Conservation (phyloP, 2,113 vertebrate species). For the Albula goreensis region DNA sequence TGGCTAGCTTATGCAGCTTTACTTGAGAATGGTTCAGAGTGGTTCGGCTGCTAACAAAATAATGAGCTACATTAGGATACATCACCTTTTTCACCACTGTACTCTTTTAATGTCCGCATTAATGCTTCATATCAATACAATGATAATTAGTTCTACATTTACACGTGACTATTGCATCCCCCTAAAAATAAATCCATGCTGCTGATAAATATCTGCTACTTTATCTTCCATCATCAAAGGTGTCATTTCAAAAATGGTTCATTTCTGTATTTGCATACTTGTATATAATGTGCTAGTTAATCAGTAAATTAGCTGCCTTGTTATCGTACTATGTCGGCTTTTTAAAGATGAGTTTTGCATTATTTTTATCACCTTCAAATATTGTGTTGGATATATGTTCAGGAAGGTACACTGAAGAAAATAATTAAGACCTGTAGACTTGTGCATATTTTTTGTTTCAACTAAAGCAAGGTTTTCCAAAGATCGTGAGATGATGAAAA, state of each 20-base stretch:
- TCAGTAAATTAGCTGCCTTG: background rate
- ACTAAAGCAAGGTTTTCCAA: background rate
- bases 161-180: background rate
- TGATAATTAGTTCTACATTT: background rate
- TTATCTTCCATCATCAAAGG: background rate
- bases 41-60: too few relatives aligned
- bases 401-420: background rate
- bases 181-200: background rate
- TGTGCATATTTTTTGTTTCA: background rate
- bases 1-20: too few relatives aligned
- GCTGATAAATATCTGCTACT: background rate
- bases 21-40: too few relatives aligned
- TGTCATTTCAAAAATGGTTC: background rate
- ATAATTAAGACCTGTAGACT: conserved; percentile 15
- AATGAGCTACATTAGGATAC: background rate
- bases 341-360: background rate
- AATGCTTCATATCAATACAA: background rate
- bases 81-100: background rate
- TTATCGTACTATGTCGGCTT: background rate
- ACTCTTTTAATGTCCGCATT: background rate
- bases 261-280: background rate
- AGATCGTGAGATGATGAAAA: conserved; percentile 20
- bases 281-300: background rate
- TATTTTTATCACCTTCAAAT: too few relatives aligned
- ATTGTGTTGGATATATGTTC: background rate